Base-by-base conservation (phyloP, 2,888 invertebrate genomes). In the Eupithecia centaureata region DNA sequence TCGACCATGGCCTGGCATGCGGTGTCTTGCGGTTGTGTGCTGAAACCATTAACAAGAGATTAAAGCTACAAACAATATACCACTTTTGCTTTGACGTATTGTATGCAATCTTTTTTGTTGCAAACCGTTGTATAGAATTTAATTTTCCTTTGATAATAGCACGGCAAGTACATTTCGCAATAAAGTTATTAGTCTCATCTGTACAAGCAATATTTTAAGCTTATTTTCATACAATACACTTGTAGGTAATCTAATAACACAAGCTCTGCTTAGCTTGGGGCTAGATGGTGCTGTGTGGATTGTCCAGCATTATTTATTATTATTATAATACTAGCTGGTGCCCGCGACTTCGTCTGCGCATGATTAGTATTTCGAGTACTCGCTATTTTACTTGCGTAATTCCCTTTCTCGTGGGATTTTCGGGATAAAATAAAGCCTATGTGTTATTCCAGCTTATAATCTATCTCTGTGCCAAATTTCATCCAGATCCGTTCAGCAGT, bases 1-100 rank as follows among this genome's bases (percentile, higher is more conserved):
- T 97, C 97, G 63, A 95, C 93, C 97, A 97, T 97, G 0, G 97
- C 97, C 83, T 97, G 96, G 75, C 97, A 98, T 0, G 97, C 97
- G 0, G 96, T 95, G 57, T 95, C 94, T 87, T 97, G 97, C 0
- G 97, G 96, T 85, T 98, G 97, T 0, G 98, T 96, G 76, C 97
- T 96, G 87, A 30, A 94, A 94, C 65, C 25, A 63, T 65, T 61
- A 52, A 51, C 30, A 56, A 63, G 63, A 35, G 28, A 54, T 59
- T 18, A 32, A 47, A 57, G 60, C 52, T n/a, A 56, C 30, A 57
- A 30, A 56, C 30, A 57, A 47, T 47, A 22, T 22, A 22, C 12
- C 2, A 22, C 10, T 18, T 47, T 22, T 47, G 12, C 22, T 47
- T 47, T 42, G 8, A 42, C 22, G 18, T 47, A 42, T 42, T 42